A percentile compares a stretch with the other conserved stretches of the same genome.
These are phyloP conservation scores for Synaphobranchus kaupii DNA, from an alignment of 2,797 vertebrate genomes.

Conservation along the genomic window DNA sequence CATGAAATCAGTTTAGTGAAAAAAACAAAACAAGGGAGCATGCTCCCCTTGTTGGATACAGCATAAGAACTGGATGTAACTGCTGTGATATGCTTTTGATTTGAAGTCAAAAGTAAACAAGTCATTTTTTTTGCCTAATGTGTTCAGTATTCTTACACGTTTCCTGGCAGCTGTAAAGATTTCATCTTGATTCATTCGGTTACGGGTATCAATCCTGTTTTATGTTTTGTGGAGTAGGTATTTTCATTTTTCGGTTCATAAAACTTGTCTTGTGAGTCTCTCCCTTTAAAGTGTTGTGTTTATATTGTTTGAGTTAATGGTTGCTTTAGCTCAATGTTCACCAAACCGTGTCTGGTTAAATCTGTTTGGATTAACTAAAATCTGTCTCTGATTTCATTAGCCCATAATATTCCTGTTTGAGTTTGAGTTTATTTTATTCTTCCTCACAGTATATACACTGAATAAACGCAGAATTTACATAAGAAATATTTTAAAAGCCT, in stretches of 20 bases:
- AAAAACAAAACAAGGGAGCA: not conserved
- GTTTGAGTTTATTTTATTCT: no score
- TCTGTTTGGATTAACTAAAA: no score
- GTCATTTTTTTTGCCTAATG: conserved; percentile 41
- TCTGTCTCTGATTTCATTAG: no score
- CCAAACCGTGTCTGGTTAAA: no score
- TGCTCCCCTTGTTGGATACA: not conserved
- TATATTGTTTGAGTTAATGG: not conserved
- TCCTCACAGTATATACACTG: no score
- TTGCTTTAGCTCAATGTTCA: no score
- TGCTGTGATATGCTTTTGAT: not conserved
- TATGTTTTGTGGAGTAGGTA: not conserved
- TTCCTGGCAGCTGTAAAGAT: conserved; percentile 49
- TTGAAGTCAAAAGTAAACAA: no score
- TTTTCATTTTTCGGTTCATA: not conserved
- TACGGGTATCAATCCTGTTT: not conserved
- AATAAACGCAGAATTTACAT: no score
- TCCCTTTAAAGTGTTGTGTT: not conserved
- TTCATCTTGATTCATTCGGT: conserved; percentile 17
- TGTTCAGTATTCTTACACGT: conserved; percentile 58
- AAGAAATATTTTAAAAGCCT: no score
- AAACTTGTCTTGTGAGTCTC: not conserved
- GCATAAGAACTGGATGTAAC: not conserved
- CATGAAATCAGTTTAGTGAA: not conserved
- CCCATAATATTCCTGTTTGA: no score